Base-by-base conservation (phyloP, 1,140 invertebrate species). In the Cotesia chilonis region DNA sequence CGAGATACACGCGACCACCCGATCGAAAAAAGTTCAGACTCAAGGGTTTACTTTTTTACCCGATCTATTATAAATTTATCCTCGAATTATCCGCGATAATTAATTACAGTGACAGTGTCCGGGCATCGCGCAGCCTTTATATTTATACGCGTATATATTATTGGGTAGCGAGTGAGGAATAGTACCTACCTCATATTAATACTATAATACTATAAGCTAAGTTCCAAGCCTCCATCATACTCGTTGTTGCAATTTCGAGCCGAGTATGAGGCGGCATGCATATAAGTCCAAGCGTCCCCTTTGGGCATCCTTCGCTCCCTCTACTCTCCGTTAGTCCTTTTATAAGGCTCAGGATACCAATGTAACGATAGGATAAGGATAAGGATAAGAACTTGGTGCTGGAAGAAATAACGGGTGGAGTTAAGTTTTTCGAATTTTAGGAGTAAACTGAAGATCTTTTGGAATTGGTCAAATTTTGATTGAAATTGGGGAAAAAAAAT, bases 271-370 rank as follows among this genome's bases (percentile, higher is more conserved):
- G 67, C 68, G 61, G 67, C 68, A 37, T 74, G 66, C 61, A 70
- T 74, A 47, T 74, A 74, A 74, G 72, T 74, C 55, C 37, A 67
- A 47, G 37, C 60, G 72, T 74, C 72, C 61, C 72, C 72, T 59
- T 66, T 64, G 61, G 72, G 72, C 72, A 74, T 74, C 28, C 28
- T 28, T 28, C 68, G 61, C 65, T 71, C 28, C 70, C 41, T 64
- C 38, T 7, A 38, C 51, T 52, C 52, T 71, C 38, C 59, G 69
- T 64, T 64, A 63, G 63, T 28, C 28, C 28, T 28, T 28, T 28
- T 28, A 1, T 28, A 28, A 28, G 28, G 28, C 28, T 1, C 28
- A 28, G 28, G 28, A 28, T 28, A 28, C 28, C 28, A 28, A 28
- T 28, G 28, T 28, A 28, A 28, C 28, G 28, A 28, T 28, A 28